A percentile compares a stretch with the other conserved stretches of the same genome.
Conservation (phyloP, 2,888 invertebrate species). For the Ptychoptera contaminata region DNA sequence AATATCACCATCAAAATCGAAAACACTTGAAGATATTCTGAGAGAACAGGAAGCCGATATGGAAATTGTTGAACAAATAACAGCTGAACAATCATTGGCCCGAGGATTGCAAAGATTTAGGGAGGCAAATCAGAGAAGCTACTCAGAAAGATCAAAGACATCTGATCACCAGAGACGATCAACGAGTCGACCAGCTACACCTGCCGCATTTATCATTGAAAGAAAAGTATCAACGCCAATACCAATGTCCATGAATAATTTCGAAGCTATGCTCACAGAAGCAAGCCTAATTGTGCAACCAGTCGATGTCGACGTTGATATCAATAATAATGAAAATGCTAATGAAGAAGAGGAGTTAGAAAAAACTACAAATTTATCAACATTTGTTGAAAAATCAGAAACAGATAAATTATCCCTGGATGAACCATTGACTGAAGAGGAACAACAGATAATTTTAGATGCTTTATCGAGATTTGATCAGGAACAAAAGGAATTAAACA, state of each 20-base stretch:
- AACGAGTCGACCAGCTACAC: slow-evolving; percentile 35
- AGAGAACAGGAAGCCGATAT: slow-evolving; percentile 20
- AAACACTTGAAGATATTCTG: slow-evolving; percentile 26
- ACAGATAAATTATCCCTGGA: slow-evolving; percentile 29
- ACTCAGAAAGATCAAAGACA: slow-evolving; percentile 39
- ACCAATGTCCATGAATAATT: slow-evolving; percentile 35
- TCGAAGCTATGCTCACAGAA: slow-evolving; percentile 44
- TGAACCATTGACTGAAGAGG: slow-evolving; percentile 20
- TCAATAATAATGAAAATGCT: slow-evolving; percentile 14
- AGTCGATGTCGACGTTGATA: slow-evolving; percentile 37
- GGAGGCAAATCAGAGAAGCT: slow-evolving; percentile 39
- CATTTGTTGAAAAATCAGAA: slow-evolving; percentile 8
- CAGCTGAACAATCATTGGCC: slow-evolving; percentile 38
- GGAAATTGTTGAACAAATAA: slow-evolving; percentile 17
- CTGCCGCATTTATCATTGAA: slow-evolving; percentile 44
- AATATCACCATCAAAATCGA: slow-evolving; percentile 24
- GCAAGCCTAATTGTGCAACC: slow-evolving; percentile 50
- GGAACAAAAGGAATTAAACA: no score
- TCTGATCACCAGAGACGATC: slow-evolving; percentile 20
- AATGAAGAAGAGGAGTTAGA: slow-evolving; percentile 9
- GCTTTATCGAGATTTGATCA: no score
- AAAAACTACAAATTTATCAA: no score
- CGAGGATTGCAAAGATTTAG: slow-evolving; percentile 34
- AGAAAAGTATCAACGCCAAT: slow-evolving; percentile 43
- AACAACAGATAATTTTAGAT: slow-evolving; percentile 13